Conservation (phyloP, 1,140 invertebrate species). For the Popillia japonica region DNA sequence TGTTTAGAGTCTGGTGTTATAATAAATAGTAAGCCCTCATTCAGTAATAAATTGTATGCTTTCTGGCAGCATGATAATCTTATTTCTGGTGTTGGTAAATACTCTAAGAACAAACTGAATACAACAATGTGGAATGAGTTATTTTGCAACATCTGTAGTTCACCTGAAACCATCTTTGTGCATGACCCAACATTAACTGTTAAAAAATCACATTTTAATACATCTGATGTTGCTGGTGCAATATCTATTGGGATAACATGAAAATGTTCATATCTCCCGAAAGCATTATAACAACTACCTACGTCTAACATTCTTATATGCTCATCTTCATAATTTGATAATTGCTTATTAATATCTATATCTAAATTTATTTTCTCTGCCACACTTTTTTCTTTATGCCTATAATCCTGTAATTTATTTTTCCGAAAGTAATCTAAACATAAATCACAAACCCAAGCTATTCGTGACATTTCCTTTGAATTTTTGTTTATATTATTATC, state of each 20-base stretch:
- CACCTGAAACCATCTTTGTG: slow-evolving; percentile 56
- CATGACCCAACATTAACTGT: slow-evolving; percentile 63
- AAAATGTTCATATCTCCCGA: slow-evolving; percentile 71
- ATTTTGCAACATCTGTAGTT: slow-evolving; percentile 60
- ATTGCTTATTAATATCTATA: slow-evolving; percentile 22
- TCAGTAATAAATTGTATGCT: slow-evolving; percentile 78
- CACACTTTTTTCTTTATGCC: slow-evolving; percentile 66
- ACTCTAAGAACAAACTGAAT: slow-evolving; percentile 90
- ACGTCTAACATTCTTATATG: slow-evolving; percentile 81
- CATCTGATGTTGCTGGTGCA: slow-evolving; percentile 75
- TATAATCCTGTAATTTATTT: slow-evolving; percentile 64
- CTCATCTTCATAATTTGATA: neutral
- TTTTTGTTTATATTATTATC: slow-evolving; percentile 64
- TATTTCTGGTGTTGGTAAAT: slow-evolving; percentile 81
- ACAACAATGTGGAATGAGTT: slow-evolving; percentile 79
- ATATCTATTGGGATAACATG: slow-evolving; percentile 84
- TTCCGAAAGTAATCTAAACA: slow-evolving; percentile 75
- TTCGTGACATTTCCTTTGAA: slow-evolving; percentile 67
- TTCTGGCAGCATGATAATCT: slow-evolving; percentile 80
- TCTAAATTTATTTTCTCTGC: slow-evolving; percentile 57
- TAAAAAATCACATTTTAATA: slow-evolving; percentile 86
- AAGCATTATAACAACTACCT: slow-evolving; percentile 94
- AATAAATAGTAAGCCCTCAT: slow-evolving; percentile 82
- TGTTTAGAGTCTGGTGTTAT: slow-evolving; percentile 93
- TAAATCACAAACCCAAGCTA: slow-evolving; percentile 75